Base-by-base conservation (phyloP, 2,888 invertebrate genomes). In the Microplitis manilae region DNA sequence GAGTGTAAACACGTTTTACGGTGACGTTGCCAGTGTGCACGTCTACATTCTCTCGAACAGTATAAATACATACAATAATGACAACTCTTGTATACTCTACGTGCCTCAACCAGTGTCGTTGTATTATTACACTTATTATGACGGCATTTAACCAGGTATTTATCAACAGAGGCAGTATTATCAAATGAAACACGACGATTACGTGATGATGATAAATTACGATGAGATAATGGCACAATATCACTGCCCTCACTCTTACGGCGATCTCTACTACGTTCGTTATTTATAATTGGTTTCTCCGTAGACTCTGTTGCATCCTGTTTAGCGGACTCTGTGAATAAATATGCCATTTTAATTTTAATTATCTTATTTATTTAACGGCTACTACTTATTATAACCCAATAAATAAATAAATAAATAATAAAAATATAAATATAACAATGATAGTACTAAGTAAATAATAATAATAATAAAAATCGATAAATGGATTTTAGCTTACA, bases 11-110 rank as follows among this genome's bases (percentile, higher is more conserved):
- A 98, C 60, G 95, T 95, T 86, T 95, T 95, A 79, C 97, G 94
- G 88, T 98, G 98, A 85, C 95, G 95, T 87, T 96, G 96, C 98
- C 98, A 98, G 89, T 98, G 97, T 13, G 95, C 94, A 79, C 96
- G 92, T 38, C 98, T 93, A 90, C 98, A 98, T 86, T 96, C 95
- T 79, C 96, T 93, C 79, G 97, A 96, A 91, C 98, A 98, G 91
- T 98, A 98, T 86, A 96, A 94, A 87, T 97, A 96, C 83, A 96
- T 95, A 91, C 98, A 98, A 90, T 98, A 98, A 91, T 97, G 97
- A 90, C 97, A 97, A 84, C 95, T 96, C 90, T 98, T 97, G 92
- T 94, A 98, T 85, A 93, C 93, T 84, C 94, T 92, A 83, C 95
- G 94, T 79, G 98, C 98, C 84, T 96, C 95, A 78, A 93, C 91